Evolutionary conservation across 2,113 vertebrate genomes (phyloP).

Genomic region (Carlito syrichta): DNA sequence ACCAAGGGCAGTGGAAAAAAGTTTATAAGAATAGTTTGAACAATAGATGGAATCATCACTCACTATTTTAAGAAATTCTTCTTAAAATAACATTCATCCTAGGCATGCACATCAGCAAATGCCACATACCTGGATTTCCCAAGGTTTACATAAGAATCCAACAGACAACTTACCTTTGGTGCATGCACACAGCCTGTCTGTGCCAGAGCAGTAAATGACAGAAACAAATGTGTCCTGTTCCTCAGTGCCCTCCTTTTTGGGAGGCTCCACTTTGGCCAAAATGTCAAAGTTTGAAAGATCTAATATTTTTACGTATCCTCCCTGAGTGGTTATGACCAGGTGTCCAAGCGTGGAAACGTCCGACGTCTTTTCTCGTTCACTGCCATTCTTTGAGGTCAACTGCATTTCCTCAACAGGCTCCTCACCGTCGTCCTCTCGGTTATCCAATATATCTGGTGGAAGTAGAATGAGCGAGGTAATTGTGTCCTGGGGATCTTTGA

Average conservation of each 20-base stretch:
- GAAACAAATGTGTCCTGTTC: slow-evolving; percentile 96
- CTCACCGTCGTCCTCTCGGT: slow-evolving; percentile 95
- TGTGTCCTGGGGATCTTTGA: slow-evolving; percentile 95
- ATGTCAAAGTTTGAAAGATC: slow-evolving; percentile 97
- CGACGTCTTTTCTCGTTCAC: slow-evolving; percentile 88
- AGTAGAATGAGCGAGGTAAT: slow-evolving; percentile 97
- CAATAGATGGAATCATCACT: not conserved
- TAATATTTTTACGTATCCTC: slow-evolving; percentile 97
- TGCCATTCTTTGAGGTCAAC: slow-evolving; percentile 88
- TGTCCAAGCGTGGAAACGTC: slow-evolving; percentile 93
- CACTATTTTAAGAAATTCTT: not conserved
- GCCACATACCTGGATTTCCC: not conserved
- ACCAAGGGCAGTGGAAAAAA: not conserved
- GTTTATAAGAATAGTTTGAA: not conserved
- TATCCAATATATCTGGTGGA: slow-evolving; percentile 95
- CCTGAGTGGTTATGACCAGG: slow-evolving; percentile 97
- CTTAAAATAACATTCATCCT: not conserved
- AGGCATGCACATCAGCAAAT: not conserved
- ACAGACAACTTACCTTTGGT: slow-evolving; percentile 91
- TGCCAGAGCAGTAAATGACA: slow-evolving; percentile 98
- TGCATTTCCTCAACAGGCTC: slow-evolving; percentile 91
- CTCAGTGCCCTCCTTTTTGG: slow-evolving; percentile 94
- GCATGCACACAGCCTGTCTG: slow-evolving; percentile 98
- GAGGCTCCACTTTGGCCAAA: slow-evolving; percentile 97
- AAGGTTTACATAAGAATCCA: not conserved